Conservation (phyloP, 2,113 vertebrate species). For the Lophius piscatorius region DNA sequence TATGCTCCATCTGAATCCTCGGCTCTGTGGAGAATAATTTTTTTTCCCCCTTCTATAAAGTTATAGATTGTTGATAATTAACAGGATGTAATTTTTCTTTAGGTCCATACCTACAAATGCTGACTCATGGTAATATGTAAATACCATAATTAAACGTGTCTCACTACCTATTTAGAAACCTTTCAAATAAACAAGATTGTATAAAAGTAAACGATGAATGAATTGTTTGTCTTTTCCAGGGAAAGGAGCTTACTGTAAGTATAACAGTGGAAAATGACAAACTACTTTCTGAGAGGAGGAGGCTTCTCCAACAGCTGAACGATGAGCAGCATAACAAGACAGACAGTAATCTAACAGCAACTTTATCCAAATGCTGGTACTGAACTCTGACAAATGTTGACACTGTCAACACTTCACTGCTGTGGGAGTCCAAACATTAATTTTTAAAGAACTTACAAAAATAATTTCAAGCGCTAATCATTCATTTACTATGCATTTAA, state of each 20-base stretch:
- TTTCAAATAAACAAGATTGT: background rate
- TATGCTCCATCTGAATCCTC: too few species aligned
- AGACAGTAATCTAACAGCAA: slow-evolving; percentile 28
- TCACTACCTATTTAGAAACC: background rate
- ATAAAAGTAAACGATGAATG: background rate
- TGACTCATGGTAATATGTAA: too few species aligned
- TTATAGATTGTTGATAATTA: too few species aligned
- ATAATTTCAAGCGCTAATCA: background rate
- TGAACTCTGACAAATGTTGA: too few species aligned
- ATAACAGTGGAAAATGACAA: slow-evolving; percentile 61
- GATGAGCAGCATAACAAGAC: slow-evolving; percentile 51
- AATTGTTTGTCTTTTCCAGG: slow-evolving; percentile 32
- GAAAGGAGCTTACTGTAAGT: slow-evolving; percentile 46
- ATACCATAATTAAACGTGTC: too few species aligned
- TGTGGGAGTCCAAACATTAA: too few species aligned
- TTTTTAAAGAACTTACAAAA: too few species aligned
- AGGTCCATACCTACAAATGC: too few species aligned
- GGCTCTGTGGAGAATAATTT: too few species aligned
- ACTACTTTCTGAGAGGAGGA: slow-evolving; percentile 57
- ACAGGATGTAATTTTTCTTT: too few species aligned
- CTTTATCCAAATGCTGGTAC: slow-evolving; percentile 59
- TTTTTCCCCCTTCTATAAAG: too few species aligned
- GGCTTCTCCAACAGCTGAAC: slow-evolving; percentile 45
- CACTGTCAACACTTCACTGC: background rate
- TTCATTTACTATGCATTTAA: background rate